phyloP scores from a whole-genome alignment of 2,888 invertebrate species.

The Cephus pygmeus region DNA sequence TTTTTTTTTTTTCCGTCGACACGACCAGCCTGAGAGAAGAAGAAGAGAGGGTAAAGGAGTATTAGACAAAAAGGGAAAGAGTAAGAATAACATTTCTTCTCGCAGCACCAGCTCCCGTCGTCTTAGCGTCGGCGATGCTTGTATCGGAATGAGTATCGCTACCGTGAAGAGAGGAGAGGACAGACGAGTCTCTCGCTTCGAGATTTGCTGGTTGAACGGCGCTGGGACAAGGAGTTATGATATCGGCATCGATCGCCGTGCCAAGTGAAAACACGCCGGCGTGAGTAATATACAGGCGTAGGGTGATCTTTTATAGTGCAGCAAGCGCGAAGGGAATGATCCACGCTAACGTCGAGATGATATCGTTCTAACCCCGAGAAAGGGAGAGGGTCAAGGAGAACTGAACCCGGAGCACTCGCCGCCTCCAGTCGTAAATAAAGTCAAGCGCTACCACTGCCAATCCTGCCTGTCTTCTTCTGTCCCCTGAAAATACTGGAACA shows the following conservation, averaged over 20 bases:
- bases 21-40: not conserved
- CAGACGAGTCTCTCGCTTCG: slow-evolving; percentile 31
- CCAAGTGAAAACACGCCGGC: slow-evolving; percentile 65
- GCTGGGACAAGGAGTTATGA: slow-evolving; percentile 66
- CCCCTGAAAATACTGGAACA: not conserved
- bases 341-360: slow-evolving; percentile 54
- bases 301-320: slow-evolving; percentile 62
- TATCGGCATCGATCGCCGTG: slow-evolving; percentile 64
- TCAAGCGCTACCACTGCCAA: slow-evolving; percentile 55
- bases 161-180: slow-evolving; percentile 18
- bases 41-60: not conserved
- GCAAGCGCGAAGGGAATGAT: slow-evolving; percentile 54
- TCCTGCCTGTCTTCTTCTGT: slow-evolving; percentile 27
- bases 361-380: slow-evolving; percentile 56
- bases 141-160: slow-evolving; percentile 17
- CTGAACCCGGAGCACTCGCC: slow-evolving; percentile 55
- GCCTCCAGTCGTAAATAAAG: slow-evolving; percentile 61
- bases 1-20: not conserved
- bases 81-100: not conserved
- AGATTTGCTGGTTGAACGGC: slow-evolving; percentile 57
- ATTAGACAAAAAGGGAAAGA: not conserved
- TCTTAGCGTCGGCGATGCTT: not conserved
- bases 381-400: slow-evolving; percentile 55
- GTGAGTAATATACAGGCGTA: slow-evolving; percentile 65
- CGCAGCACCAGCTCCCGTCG: not conserved